These are phyloP conservation scores for Nibea coibor DNA, from an alignment of 2,113 vertebrate genomes.

Conservation along the genomic window DNA sequence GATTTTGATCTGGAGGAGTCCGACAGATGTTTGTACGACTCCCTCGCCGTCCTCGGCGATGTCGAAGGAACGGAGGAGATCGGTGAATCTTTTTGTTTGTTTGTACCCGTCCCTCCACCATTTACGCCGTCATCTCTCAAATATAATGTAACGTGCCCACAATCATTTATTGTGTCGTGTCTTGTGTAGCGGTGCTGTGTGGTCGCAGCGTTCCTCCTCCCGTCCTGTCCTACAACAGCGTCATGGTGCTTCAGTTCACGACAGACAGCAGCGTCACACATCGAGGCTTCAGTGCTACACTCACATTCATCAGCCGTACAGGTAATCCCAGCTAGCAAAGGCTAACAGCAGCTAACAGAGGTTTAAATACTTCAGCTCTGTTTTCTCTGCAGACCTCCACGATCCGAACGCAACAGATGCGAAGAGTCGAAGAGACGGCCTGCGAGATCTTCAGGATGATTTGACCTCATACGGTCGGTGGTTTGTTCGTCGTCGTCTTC, in stretches of 20 bases:
- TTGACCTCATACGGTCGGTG: slow-evolving; percentile 27
- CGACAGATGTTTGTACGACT: slow-evolving; percentile 84
- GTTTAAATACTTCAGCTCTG: neutral
- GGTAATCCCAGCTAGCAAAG: slow-evolving; percentile 66
- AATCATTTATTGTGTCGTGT: neutral
- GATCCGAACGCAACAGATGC: neutral
- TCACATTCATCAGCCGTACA: slow-evolving; percentile 83
- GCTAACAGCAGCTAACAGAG: too few species aligned
- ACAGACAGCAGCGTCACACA: slow-evolving; percentile 81
- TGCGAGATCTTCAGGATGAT: neutral
- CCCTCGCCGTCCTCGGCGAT: slow-evolving; percentile 82
- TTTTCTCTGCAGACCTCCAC: slow-evolving; percentile 52
- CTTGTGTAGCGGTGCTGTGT: slow-evolving; percentile 81
- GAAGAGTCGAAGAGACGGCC: neutral
- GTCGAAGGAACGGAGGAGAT: slow-evolving; percentile 81
- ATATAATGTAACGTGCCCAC: neutral
- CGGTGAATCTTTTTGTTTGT: slow-evolving; percentile 45
- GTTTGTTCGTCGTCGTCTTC: neutral
- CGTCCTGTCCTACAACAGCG: slow-evolving; percentile 81
- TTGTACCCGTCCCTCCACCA: too few species aligned
- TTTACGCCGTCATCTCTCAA: neutral
- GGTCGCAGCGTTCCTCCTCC: slow-evolving; percentile 79
- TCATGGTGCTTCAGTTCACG: slow-evolving; percentile 85
- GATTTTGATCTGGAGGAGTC: slow-evolving; percentile 87
- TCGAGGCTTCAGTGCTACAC: slow-evolving; percentile 82